phyloP scores from a whole-genome alignment of 1,140 invertebrate species.

The Steinernema feltiae region DNA sequence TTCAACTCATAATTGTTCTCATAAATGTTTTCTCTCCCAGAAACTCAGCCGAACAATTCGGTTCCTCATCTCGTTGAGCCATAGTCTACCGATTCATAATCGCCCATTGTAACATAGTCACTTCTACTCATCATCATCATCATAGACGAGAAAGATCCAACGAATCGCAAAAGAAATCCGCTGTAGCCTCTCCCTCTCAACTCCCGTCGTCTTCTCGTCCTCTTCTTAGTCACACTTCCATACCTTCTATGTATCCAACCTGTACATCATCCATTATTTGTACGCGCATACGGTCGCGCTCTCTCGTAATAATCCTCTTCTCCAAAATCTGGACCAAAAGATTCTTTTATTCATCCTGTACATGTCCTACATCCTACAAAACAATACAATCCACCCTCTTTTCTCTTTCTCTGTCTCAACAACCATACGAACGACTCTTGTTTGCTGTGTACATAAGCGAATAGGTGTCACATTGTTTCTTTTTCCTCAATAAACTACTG shows the following conservation, averaged over 20 bases:
- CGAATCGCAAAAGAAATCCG: not conserved
- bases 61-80: constrained; percentile 3
- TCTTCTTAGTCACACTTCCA: not conserved
- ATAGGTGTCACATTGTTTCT: constrained; percentile 11
- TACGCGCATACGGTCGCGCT: not conserved
- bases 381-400: not conserved
- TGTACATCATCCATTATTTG: not conserved
- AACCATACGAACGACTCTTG: not conserved
- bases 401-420: not conserved
- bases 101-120: constrained; percentile 8
- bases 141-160: not conserved
- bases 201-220: not conserved
- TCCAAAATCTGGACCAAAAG: not conserved
- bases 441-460: constrained; percentile 11
- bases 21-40: not conserved
- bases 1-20: not conserved
- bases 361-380: not conserved
- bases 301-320: not conserved
- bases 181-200: not conserved
- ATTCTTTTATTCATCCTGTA: not conserved
- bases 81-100: not conserved
- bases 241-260: not conserved
- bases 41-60: not conserved
- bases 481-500: constrained; percentile 12
- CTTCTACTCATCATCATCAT: not conserved